These are phyloP conservation scores for Avahi laniger DNA, from an alignment of 2,797 vertebrate genomes.

Conservation along the genomic window DNA sequence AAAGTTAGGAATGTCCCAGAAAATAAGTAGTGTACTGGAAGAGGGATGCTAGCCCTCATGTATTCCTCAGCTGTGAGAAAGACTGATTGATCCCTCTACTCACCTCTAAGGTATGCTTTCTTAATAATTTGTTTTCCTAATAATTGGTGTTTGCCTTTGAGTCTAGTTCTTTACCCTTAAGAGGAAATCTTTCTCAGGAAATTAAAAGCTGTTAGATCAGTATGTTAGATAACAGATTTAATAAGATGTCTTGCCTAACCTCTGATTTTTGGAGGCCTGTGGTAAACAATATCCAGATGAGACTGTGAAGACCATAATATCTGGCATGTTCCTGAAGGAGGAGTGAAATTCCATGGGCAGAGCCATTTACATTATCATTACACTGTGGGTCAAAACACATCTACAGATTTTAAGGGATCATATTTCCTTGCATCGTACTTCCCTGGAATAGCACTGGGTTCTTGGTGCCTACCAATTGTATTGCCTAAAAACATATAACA, in stretches of 20 bases:
- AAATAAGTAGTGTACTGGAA: not conserved
- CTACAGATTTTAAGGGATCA: not conserved
- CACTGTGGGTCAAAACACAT: not conserved
- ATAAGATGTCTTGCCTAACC: not conserved
- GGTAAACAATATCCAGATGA: conserved; percentile 4
- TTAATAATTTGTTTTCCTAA: conserved; percentile 54
- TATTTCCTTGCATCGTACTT: not conserved
- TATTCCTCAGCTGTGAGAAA: not conserved
- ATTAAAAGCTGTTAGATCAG: conserved; percentile 28
- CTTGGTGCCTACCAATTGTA: not conserved
- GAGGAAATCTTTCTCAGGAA: conserved; percentile 52
- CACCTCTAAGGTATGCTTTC: not conserved
- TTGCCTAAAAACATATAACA: not conserved
- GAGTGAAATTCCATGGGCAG: not conserved
- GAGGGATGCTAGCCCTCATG: not conserved
- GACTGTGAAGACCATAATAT: not conserved
- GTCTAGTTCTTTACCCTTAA: conserved; percentile 41
- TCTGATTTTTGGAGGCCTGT: conserved; percentile 26
- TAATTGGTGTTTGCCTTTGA: conserved; percentile 58
- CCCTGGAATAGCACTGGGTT: not conserved
- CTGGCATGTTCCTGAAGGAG: not conserved
- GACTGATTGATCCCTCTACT: not conserved
- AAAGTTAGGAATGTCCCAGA: not conserved
- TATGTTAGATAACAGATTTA: conserved; percentile 39
- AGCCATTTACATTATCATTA: not conserved